A percentile compares a stretch with the other conserved stretches of the same genome.
Conservation (phyloP, 2,888 invertebrate species). For the Agrotis puta region DNA sequence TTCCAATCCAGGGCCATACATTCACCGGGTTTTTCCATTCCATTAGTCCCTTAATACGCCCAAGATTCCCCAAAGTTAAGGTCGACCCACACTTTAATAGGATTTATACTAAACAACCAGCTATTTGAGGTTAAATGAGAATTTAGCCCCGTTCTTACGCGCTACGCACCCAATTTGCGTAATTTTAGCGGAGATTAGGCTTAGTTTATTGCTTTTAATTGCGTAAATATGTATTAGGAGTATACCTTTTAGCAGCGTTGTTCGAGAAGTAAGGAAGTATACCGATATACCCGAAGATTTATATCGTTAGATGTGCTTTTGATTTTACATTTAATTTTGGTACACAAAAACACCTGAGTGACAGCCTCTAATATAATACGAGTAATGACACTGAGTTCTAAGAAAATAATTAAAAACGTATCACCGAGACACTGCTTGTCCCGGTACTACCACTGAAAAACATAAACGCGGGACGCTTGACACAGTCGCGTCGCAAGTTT, state of each 20-base stretch:
- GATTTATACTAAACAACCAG: slow-evolving; percentile 63
- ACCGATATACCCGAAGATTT: not conserved
- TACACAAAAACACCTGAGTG: too few species aligned
- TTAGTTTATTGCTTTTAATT: slow-evolving; percentile 64
- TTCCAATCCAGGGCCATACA: slow-evolving; percentile 27
- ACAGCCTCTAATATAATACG: too few species aligned
- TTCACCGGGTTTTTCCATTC: slow-evolving; percentile 39
- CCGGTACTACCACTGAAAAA: too few species aligned
- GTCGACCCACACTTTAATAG: slow-evolving; percentile 58
- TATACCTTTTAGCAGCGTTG: slow-evolving; percentile 50
- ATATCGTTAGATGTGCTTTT: not conserved
- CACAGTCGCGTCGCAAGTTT: too few species aligned
- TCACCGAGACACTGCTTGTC: too few species aligned
- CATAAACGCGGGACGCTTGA: too few species aligned
- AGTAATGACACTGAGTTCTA: too few species aligned
- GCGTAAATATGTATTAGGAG: slow-evolving; percentile 62
- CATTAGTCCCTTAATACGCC: slow-evolving; percentile 52
- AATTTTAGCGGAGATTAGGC: slow-evolving; percentile 61
- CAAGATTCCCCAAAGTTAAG: slow-evolving; percentile 52
- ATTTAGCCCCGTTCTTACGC: slow-evolving; percentile 55
- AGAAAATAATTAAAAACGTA: too few species aligned
- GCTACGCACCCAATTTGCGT: slow-evolving; percentile 63
- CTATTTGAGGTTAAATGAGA: slow-evolving; percentile 63
- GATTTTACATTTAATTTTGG: too few species aligned
- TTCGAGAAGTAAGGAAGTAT: slow-evolving; percentile 17